Conservation (phyloP, 1,140 invertebrate genomes). For the Zaprionus vittiger region DNA sequence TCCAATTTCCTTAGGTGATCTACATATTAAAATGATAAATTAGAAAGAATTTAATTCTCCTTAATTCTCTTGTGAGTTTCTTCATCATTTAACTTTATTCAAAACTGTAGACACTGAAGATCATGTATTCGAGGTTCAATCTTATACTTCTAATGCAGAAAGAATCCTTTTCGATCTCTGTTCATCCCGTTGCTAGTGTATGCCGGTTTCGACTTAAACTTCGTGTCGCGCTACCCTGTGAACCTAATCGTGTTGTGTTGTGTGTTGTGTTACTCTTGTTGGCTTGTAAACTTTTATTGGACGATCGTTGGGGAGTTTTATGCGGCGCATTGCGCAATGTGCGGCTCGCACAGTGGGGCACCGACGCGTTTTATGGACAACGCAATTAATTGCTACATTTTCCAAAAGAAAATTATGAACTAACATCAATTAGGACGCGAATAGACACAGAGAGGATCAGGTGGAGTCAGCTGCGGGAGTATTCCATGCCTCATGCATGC, state of each 20-base stretch:
- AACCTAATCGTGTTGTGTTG: conserved; percentile 24
- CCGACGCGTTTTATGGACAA: conserved; percentile 80
- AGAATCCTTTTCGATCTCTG: background rate
- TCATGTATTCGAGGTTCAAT: too few species aligned
- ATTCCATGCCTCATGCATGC: background rate
- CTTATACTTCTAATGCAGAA: background rate
- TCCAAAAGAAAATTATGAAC: conserved; percentile 82
- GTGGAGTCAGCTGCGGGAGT: background rate
- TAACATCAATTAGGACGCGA: conserved; percentile 79
- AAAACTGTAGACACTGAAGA: too few species aligned
- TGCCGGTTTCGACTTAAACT: background rate
- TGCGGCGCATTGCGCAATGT: conserved; percentile 75
- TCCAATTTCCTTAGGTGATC: too few species aligned
- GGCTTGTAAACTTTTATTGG: conserved; percentile 81
- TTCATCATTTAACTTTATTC: too few species aligned
- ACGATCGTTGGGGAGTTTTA: conserved; percentile 47
- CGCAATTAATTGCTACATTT: conserved; percentile 83
- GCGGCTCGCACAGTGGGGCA: conserved; percentile 76
- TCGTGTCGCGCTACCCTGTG: conserved; percentile 4
- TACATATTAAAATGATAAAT: too few species aligned
- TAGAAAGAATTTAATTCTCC: too few species aligned
- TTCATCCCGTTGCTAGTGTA: background rate
- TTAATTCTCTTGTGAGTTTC: too few species aligned
- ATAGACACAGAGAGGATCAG: conserved; percentile 27
- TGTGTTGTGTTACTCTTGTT: conserved; percentile 43